A percentile compares a stretch with the other conserved stretches of the same genome.
These are phyloP conservation scores for Rhodeus uyekii DNA, from an alignment of 2,797 vertebrate genomes.

Conservation along the genomic window DNA sequence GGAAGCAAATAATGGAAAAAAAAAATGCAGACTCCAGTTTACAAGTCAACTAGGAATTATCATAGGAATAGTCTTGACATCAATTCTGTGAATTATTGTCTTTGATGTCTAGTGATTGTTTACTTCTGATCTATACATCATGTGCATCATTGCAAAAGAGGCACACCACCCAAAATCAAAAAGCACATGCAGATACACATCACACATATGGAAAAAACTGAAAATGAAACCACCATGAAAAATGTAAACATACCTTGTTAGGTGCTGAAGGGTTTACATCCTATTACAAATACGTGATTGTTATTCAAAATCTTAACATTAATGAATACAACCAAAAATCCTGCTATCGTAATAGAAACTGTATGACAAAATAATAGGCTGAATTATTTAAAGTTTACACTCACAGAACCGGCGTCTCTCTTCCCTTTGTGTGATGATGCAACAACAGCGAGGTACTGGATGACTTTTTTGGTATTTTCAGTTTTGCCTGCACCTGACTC, in stretches of 20 bases:
- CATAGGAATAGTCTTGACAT: not conserved
- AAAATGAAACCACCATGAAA: not conserved
- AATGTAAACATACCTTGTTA: slow-evolving; percentile 18
- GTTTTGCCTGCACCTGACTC: slow-evolving; percentile 98
- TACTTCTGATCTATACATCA: not conserved
- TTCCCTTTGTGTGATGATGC: slow-evolving; percentile 98
- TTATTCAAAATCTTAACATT: not conserved
- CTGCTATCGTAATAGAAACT: not conserved
- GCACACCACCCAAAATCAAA: not conserved
- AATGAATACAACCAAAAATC: not conserved
- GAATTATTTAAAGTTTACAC: slow-evolving; percentile 61
- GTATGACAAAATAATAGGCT: not conserved
- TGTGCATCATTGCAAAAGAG: not conserved
- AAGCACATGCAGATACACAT: not conserved
- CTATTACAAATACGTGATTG: slow-evolving; percentile 9
- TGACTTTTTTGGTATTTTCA: slow-evolving; percentile 98
- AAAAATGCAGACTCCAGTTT: not conserved
- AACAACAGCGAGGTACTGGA: slow-evolving; percentile 95
- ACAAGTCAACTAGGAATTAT: not conserved
- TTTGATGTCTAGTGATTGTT: not conserved
- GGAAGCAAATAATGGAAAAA: slow-evolving; percentile 70
- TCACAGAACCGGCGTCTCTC: slow-evolving; percentile 92
- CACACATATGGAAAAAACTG: not conserved
- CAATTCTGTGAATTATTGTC: not conserved
- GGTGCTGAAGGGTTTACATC: not conserved